Conservation (phyloP, 1,140 invertebrate species). For the Trichomalopsis sarcophagae region DNA sequence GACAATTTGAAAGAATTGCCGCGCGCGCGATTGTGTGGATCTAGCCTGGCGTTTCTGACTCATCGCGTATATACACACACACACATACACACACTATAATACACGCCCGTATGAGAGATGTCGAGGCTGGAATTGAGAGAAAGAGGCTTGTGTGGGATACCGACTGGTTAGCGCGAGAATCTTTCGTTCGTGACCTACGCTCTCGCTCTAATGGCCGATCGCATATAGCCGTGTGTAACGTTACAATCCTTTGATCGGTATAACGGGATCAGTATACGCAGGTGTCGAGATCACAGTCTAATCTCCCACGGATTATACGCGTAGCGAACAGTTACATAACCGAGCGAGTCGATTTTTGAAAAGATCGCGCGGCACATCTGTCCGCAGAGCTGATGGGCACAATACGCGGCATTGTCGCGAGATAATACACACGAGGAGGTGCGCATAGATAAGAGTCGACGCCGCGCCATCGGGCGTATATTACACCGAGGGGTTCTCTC, state of each 20-base stretch:
- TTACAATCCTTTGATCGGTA: too few relatives aligned
- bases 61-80: neutral
- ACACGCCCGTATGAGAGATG: neutral
- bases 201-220: too few relatives aligned
- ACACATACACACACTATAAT: neutral
- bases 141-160: neutral
- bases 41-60: slow-evolving; percentile 1
- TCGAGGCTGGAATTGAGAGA: neutral
- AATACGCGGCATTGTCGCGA: neutral
- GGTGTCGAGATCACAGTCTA: too few relatives aligned
- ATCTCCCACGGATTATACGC: too few relatives aligned
- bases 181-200: neutral
- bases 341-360: neutral
- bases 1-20: slow-evolving; percentile 55
- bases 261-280: too few relatives aligned
- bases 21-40: slow-evolving; percentile 21
- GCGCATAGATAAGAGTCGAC: neutral
- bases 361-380: neutral
- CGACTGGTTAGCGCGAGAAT: neutral
- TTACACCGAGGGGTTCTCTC: neutral
- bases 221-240: too few relatives aligned
- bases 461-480: neutral
- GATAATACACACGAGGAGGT: neutral
- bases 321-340: too few relatives aligned
- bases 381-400: neutral